Base-by-base conservation (phyloP, 2,113 vertebrate species). In the Lagopus leucura region DNA sequence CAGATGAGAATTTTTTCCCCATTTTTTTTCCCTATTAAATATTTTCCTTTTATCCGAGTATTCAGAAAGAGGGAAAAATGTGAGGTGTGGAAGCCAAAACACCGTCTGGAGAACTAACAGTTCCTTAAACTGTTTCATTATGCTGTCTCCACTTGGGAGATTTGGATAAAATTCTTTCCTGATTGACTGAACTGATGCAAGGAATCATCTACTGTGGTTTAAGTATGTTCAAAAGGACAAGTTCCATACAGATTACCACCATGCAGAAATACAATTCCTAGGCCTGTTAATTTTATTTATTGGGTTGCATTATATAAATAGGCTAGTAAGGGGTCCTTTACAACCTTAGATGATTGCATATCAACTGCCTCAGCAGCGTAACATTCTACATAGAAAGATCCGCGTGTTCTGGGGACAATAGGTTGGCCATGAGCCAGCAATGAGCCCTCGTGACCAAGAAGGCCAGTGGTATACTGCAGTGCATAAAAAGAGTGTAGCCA, bases 81-180 rank as follows among this genome's bases (percentile, higher is more conserved):
- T n/a, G 92, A 94, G 32, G 32, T 89, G 34, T 8, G 1, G 17
- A 16, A 94, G 87, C 60, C 92, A 96, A 89, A 89, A 92, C 71
- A 92, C 34, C 2, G 27, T 76, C 67, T 90, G 32, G 32, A 92
- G n/a, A 89, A 42, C 67, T 91, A 86, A 25, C 79, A 79, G 32
- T 77, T 89, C 38, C 45, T 91, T 83, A 88, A 77, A 92, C 71
- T 20, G 22, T 88, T 95, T 95, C 50, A 91, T 86, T 71, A 89
- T 13, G 9, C 71, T 82, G 30, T 82, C 74, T 89, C n/a, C 20
- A 72, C 27, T 92, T 86, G 36, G 22, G 30, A 92, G 32, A 81
- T 18, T 60, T 45, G 6, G 76, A 88, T 71, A 81, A 82, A 95
- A 92, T 55, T 69, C 10, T 73, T 82, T 28, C 54, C 9, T 70